These are phyloP conservation scores for Phylloscopus whistleri DNA, from an alignment of 2,113 vertebrate species.

Conservation along the genomic window DNA sequence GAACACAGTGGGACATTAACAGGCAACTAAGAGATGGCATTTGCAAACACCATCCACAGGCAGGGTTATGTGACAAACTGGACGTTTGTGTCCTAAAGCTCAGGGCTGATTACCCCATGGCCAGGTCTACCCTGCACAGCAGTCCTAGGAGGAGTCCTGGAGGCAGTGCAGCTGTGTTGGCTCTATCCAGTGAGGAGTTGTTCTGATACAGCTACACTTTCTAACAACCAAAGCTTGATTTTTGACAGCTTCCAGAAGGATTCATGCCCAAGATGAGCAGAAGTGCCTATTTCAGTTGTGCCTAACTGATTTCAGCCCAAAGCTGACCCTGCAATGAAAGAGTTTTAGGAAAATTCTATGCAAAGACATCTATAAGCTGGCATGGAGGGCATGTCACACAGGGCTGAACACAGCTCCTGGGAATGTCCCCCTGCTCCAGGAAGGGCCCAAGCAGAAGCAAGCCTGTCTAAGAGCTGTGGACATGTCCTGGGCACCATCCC, in stretches of 20 bases:
- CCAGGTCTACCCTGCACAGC: background rate
- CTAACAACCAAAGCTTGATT: background rate
- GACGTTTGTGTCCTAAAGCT: background rate
- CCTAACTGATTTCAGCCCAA: background rate
- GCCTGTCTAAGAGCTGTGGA: background rate
- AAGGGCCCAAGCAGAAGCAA: background rate
- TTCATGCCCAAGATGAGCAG: background rate
- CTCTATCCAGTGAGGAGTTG: accelerated
- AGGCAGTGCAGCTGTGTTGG: background rate
- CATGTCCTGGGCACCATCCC: background rate
- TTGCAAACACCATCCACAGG: background rate
- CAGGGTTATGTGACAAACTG: background rate
- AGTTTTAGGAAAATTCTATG: background rate
- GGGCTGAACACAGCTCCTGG: background rate
- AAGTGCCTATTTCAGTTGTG: background rate
- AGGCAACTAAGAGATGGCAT: background rate
- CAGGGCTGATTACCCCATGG: background rate
- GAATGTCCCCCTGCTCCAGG: background rate
- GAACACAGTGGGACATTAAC: background rate
- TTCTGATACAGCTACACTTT: background rate
- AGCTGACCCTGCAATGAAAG: background rate
- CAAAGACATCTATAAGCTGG: background rate
- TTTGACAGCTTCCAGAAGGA: background rate
- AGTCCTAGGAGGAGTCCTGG: background rate
- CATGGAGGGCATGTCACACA: accelerated